A percentile compares a stretch with the other conserved stretches of the same genome.
These are phyloP conservation scores for Sialia sialis DNA, from an alignment of 2,113 vertebrate genomes.

Conservation along the genomic window DNA sequence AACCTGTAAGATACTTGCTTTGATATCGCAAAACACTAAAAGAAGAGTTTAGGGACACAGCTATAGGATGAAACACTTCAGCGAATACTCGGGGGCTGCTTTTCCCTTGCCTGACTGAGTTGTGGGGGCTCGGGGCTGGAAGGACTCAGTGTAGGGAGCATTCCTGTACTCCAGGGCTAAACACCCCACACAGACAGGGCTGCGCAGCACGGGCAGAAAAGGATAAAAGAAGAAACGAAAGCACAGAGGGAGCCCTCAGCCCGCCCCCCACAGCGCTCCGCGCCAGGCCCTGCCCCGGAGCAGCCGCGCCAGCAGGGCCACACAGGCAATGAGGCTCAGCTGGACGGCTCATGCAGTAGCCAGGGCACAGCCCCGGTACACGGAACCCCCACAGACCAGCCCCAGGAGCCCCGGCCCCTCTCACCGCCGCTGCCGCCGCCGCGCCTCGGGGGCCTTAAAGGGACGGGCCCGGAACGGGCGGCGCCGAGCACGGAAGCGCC, in stretches of 20 bases:
- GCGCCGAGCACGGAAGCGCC: background rate
- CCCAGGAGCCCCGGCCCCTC: too few relatives aligned
- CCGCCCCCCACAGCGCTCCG: background rate
- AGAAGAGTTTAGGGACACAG: background rate
- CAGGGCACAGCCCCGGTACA: accelerated
- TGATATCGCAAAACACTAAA: background rate
- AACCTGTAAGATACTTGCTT: background rate
- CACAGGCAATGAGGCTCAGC: background rate
- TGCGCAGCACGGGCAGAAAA: accelerated
- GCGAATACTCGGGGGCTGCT: background rate
- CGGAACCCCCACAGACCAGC: accelerated
- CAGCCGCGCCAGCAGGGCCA: background rate
- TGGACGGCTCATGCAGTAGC: accelerated
- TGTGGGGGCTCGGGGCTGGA: accelerated
- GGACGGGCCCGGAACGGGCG: background rate
- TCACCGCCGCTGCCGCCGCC: background rate
- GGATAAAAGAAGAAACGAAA: accelerated
- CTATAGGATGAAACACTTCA: accelerated
- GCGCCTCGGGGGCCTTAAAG: background rate
- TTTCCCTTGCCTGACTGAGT: background rate
- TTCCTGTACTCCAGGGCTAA: background rate
- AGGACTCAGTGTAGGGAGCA: accelerated
- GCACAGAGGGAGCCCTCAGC: accelerated
- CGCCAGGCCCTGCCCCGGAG: background rate
- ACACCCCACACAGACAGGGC: background rate